Evolutionary conservation across 1,140 invertebrate genomes (phyloP), one percentile per base, ranked within the genome.

Genomic region (Zaprionus inermis): DNA sequence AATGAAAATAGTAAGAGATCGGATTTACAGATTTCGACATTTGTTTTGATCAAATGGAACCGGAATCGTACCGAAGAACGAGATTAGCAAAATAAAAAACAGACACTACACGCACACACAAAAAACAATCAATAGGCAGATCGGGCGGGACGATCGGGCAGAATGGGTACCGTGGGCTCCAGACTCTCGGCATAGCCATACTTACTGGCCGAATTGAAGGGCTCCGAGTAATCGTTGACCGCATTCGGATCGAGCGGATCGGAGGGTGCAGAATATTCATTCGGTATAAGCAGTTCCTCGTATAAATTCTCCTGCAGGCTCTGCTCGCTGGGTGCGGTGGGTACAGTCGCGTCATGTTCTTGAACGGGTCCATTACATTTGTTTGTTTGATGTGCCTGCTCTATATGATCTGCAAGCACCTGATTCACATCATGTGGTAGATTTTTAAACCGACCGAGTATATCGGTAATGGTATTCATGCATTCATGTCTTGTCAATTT

Each of bases 121-220:
- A 3, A 28, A 28, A 28, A 5, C 24, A 28, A 28, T 28, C 24
- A 44, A 44, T 44, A 44, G 7, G 2, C n/a, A 16, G 38, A 7
- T 44, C n/a, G n/a, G 38, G 38, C 38, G 10, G 44, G 44, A 22
- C 11, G 44, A 49, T 49, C 18, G 18, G 44, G 44, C 18, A 49
- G 18, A 20, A 49, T 49, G 18, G 44, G 44, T n/a, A 12, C 44
- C 10, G 10, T 49, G 0, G 44, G 18, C 18, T 49, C 44, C 44
- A 12, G 18, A 12, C 18, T 18, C 44, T 49, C 44, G 4, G 44
- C 44, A 49, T 49, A 49, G 10, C 44, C 18, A 49, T 49, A 79
- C 77, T 79, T 60, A 79, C 77, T 69, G 49, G 59, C 67, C 49
- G 74, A 71, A 68, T 85, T 82, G 30, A 79, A 55, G 14, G 91